phyloP scores from a whole-genome alignment of 2,113 vertebrate species.

The Manacus vitellinus region DNA sequence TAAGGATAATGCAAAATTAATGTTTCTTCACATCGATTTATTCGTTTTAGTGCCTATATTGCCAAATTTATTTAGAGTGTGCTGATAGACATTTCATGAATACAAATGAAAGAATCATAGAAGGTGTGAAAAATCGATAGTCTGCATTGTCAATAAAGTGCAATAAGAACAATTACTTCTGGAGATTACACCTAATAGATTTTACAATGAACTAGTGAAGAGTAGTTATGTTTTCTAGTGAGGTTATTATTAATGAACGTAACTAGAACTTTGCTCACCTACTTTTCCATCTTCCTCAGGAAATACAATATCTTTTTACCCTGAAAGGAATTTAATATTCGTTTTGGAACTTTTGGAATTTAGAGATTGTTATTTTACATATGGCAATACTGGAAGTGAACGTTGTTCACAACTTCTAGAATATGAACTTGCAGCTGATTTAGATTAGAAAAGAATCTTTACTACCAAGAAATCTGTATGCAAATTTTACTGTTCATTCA shows the following conservation, averaged over 20 bases:
- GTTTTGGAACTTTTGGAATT: neutral
- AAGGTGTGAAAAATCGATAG: slow-evolving; percentile 89
- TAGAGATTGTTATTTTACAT: neutral
- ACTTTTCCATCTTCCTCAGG: slow-evolving; percentile 29
- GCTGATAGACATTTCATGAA: slow-evolving; percentile 94
- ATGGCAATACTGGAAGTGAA: neutral
- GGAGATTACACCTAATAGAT: slow-evolving; percentile 80
- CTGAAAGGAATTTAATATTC: slow-evolving; percentile 23
- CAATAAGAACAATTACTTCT: slow-evolving; percentile 81
- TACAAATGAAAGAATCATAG: slow-evolving; percentile 98
- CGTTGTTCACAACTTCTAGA: neutral
- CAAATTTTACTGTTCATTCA: neutral
- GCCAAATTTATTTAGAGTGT: slow-evolving; percentile 94
- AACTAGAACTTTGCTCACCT: slow-evolving; percentile 66
- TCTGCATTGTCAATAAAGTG: slow-evolving; percentile 80
- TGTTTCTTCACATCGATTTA: slow-evolving; percentile 93
- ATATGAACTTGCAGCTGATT: neutral
- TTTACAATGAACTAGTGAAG: slow-evolving; percentile 79
- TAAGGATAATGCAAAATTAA: slow-evolving; percentile 98
- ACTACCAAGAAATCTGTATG: neutral
- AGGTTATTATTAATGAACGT: slow-evolving; percentile 68
- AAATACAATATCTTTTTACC: neutral
- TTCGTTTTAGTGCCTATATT: slow-evolving; percentile 86
- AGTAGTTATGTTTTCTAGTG: slow-evolving; percentile 71
- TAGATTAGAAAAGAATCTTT: neutral